phyloP scores from a whole-genome alignment of 2,888 invertebrate species.

The Marasmarcha lunaedactyla region DNA sequence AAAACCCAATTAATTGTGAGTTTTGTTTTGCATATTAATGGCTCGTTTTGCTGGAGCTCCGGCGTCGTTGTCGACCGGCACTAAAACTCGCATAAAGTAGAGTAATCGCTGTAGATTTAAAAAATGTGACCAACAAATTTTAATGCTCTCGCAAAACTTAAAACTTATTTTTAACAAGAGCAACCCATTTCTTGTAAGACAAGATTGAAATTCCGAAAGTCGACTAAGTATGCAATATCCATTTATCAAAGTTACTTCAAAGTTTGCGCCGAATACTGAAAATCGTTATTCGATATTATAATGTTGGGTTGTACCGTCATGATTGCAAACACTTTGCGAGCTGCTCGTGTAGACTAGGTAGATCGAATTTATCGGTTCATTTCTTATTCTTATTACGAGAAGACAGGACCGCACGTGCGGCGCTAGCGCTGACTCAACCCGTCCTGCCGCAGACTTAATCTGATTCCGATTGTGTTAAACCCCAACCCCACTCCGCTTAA shows the following conservation, averaged over 20 bases:
- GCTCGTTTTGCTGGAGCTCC: slow-evolving; percentile 26
- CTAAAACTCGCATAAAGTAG: no score
- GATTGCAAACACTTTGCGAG: slow-evolving; percentile 1
- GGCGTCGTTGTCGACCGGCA: slow-evolving; percentile 14
- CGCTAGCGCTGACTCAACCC: slow-evolving; percentile 57
- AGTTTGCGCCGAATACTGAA: background rate
- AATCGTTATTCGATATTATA: background rate
- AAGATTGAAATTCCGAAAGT: no score
- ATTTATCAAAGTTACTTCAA: no score
- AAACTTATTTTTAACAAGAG: no score
- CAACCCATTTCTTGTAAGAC: no score
- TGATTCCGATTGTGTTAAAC: slow-evolving; percentile 64
- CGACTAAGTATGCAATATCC: no score
- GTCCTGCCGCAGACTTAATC: slow-evolving; percentile 38
- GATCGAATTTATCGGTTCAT: slow-evolving; percentile 31
- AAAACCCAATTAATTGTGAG: slow-evolving; percentile 41
- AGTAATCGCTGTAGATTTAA: no score
- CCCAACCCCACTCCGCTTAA: slow-evolving; percentile 52
- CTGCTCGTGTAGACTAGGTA: slow-evolving; percentile 12
- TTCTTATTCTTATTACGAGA: slow-evolving; percentile 46
- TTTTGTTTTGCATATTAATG: slow-evolving; percentile 51
- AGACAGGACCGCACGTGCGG: slow-evolving; percentile 31
- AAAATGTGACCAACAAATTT: no score
- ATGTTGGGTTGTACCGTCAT: background rate
- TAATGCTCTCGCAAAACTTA: no score